Percentiles rank a stretch among this genome's conserved stretches.
Conservation (phyloP, 2,888 invertebrate species). For the Zaprionus bogoriensis region DNA sequence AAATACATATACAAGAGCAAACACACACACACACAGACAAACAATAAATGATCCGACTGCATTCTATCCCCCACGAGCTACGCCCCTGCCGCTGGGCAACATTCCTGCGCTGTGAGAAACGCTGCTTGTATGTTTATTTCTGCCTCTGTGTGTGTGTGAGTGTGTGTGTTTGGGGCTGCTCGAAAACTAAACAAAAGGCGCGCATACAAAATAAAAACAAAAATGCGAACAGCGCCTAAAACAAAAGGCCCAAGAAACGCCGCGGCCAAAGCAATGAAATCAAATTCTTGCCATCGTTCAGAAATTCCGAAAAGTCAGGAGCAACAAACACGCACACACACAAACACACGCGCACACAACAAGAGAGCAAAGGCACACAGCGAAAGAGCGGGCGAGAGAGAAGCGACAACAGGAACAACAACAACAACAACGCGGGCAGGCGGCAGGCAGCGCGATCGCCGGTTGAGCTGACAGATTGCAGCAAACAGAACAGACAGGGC, state of each 20-base stretch:
- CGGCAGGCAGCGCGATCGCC: conserved; percentile 51
- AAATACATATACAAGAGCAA: neutral
- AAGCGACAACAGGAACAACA: conserved; percentile 36
- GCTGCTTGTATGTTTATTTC: conserved; percentile 24
- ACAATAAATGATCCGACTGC: too few relatives aligned
- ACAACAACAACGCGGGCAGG: conserved; percentile 25
- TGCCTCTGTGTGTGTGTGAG: conserved; percentile 11
- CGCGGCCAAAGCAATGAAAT: conserved; percentile 66
- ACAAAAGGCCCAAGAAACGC: conserved; percentile 63
- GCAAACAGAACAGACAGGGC: conserved; percentile 46
- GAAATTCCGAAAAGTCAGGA: conserved; percentile 76
- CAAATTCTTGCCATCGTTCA: conserved; percentile 76
- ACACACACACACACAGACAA: too few relatives aligned
- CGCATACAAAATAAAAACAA: conserved; percentile 63
- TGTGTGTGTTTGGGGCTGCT: conserved; percentile 33
- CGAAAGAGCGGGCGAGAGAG: conserved; percentile 20
- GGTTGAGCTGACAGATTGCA: conserved; percentile 72
- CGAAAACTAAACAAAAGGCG: conserved; percentile 69
- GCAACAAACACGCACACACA: conserved; percentile 17
- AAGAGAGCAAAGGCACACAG: conserved; percentile 27
- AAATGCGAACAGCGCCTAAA: conserved; percentile 63
- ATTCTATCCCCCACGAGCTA: neutral
- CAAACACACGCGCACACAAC: conserved; percentile 1
- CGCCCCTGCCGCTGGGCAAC: conserved; percentile 44
- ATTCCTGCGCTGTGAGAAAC: conserved; percentile 55